Evolutionary conservation across 2,113 vertebrate genomes (phyloP), one percentile per base, ranked within the genome.

Genomic region (Merops nubicus): DNA sequence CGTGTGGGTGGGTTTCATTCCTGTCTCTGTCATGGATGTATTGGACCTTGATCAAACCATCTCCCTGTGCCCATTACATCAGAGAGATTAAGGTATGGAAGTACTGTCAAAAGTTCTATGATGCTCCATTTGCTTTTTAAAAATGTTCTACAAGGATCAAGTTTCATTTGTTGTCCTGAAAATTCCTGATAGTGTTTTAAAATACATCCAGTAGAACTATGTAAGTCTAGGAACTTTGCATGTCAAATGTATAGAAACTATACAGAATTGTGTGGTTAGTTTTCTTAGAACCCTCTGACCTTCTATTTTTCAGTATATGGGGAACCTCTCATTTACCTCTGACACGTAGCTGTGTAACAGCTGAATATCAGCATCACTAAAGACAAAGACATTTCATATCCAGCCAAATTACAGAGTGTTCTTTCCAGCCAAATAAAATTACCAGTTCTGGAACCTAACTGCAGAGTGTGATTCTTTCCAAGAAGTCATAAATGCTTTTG

Each of bases 1-100:
- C 45, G 17, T 47, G 45, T 47, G 7, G 16, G 19, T 47, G 45
- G 45, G 45, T 47, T 47, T 47, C 17, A 47, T 47, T 47, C 45
- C 7, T 26, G 1, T 65, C 5, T 85, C 5, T 85, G n/a, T 74
- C 12, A 38, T 3, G 9, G 26, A 5, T 64, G 31, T 28, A 22
- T 25, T 62, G 42, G 33, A 22, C 15, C 36, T 83, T 57, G 19
- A n/a, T 72, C 34, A 80, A 31, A 26, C 53, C 57, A 69, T 64
- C 6, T 76, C 14, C 22, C 25, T 50, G 0, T 15, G 20, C 31
- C 23, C 63, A 0, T 21, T 48, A 1, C 5, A 26, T 36, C 25
- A 70, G 72, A 57, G 29, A 38, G 31, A 36, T 1, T 28, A 36
- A 38, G 25, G 5, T 70, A 19, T 43, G 29, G 33, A 70, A 74